Conservation (phyloP, 2,888 invertebrate species). For the Microchrysa polita region DNA sequence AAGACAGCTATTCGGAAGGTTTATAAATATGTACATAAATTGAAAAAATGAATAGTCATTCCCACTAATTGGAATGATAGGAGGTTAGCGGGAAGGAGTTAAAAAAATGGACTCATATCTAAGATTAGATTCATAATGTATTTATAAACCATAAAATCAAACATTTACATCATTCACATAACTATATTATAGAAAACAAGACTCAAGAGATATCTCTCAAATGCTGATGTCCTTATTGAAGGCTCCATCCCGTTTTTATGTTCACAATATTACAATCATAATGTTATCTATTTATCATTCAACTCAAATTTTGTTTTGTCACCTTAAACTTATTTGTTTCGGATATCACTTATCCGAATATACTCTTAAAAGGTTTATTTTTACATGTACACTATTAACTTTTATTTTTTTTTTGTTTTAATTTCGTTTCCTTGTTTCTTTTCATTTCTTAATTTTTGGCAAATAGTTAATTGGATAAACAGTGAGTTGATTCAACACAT, state of each 20-base stretch:
- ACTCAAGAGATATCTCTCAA: constrained; percentile 14
- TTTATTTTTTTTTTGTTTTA: constrained; percentile 18
- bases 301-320: neutral
- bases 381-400: constrained; percentile 10
- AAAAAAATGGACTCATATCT: no score
- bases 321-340: neutral
- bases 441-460: no score
- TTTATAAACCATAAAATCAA: constrained; percentile 28
- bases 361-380: constrained; percentile 5
- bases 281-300: constrained; percentile 3
- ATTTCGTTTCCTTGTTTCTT: neutral
- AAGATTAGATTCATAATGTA: neutral
- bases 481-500: neutral
- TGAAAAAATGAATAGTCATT: no score
- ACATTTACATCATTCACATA: constrained; percentile 41
- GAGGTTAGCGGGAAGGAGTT: no score
- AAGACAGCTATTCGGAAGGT: no score
- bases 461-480: neutral
- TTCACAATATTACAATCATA: constrained; percentile 25
- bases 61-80: no score
- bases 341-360: neutral
- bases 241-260: neutral
- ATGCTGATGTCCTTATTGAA: constrained; percentile 38
- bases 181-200: constrained; percentile 48
- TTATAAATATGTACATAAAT: no score